Percentiles rank a stretch among this genome's conserved stretches.
Evolutionary conservation across 2,797 vertebrate species (phyloP).

Genomic region (Salmo trutta): DNA sequence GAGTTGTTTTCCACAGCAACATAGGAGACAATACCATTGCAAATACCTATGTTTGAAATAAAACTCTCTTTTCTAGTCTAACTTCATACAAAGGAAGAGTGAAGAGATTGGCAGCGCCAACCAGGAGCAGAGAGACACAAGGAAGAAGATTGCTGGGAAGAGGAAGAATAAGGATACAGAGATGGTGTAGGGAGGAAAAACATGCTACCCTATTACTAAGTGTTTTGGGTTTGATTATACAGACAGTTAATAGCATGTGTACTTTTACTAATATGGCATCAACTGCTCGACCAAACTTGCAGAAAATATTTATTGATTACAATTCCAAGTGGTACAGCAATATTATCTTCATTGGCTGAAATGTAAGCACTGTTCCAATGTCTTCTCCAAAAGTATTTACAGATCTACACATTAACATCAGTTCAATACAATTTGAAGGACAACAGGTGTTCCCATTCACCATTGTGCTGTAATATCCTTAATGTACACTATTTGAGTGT

Average conservation of each 20-base stretch:
- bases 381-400: background rate
- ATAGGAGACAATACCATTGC: too few relatives aligned
- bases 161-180: conserved; percentile 69
- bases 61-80: conserved; percentile 59
- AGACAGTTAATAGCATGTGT: background rate
- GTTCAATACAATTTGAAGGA: background rate
- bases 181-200: conserved; percentile 43
- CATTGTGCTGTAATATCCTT: background rate
- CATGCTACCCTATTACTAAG: background rate
- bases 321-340: conserved; percentile 3
- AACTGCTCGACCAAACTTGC: conserved; percentile 2
- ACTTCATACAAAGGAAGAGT: conserved; percentile 75
- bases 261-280: background rate
- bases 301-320: conserved; percentile 14
- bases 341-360: background rate
- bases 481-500: background rate
- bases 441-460: background rate
- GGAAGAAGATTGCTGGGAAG: conserved; percentile 72
- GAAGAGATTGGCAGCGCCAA: conserved; percentile 68
- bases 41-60: conserved; percentile 48
- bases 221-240: background rate
- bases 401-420: background rate
- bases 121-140: conserved; percentile 69
- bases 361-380: background rate
- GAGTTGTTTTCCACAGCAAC: background rate